A percentile compares a stretch with the other conserved stretches of the same genome.
These are phyloP conservation scores for Empis stercorea DNA, from an alignment of 2,888 invertebrate species.

Conservation along the genomic window DNA sequence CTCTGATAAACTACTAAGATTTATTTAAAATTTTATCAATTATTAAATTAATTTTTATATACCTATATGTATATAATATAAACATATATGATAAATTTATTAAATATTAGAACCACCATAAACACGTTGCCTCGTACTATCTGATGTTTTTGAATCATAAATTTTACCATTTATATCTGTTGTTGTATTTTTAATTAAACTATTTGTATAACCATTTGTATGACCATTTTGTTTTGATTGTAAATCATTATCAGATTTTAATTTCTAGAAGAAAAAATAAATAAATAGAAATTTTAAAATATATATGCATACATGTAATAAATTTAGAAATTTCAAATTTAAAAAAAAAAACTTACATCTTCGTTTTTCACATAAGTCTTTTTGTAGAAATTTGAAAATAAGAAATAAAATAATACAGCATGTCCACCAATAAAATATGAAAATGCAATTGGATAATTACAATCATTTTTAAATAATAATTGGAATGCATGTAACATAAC, in stretches of 20 bases:
- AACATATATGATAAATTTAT: too few species aligned
- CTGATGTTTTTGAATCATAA: neutral
- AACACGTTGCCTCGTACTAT: neutral
- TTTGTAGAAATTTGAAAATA: conserved; percentile 86
- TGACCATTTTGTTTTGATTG: neutral
- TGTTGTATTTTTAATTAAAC: too few species aligned
- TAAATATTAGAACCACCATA: neutral
- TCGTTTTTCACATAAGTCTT: conserved; percentile 47
- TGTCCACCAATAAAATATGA: conserved; percentile 87
- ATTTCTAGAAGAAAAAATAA: neutral
- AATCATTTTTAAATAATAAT: conserved; percentile 66
- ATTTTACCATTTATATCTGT: neutral
- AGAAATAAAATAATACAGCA: conserved; percentile 82
- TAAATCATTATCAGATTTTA: neutral
- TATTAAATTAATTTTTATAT: too few species aligned
- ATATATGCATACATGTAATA: too few species aligned
- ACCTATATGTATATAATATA: too few species aligned
- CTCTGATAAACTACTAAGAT: too few species aligned
- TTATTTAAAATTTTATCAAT: too few species aligned
- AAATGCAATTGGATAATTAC: conserved; percentile 79
- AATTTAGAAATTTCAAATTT: neutral
- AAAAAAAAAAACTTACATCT: conserved; percentile 21
- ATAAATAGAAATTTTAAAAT: neutral
- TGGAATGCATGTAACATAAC: conserved; percentile 86
- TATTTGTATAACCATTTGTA: neutral